A percentile compares a stretch with the other conserved stretches of the same genome.
Evolutionary conservation across 2,113 vertebrate species (phyloP).

Genomic region (Romanogobio albipinnatus): DNA sequence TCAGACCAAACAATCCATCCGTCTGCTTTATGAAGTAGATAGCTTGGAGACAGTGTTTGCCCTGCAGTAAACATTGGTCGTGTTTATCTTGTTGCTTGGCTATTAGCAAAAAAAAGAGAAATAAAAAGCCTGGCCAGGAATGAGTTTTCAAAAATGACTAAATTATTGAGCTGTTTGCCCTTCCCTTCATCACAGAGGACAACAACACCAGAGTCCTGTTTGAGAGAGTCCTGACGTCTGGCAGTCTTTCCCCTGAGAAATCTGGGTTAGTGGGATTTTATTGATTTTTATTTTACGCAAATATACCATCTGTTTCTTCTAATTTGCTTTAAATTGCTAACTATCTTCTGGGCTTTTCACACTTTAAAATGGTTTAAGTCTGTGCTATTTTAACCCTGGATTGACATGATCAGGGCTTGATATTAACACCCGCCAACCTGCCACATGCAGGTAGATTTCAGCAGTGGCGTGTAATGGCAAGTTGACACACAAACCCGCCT

Average conservation of each 20-base stretch:
- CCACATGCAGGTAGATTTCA: too few relatives aligned
- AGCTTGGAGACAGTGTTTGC: conserved; percentile 26
- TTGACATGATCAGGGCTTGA: too few relatives aligned
- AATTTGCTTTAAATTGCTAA: not conserved
- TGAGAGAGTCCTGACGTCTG: conserved; percentile 98
- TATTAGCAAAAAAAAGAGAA: not conserved
- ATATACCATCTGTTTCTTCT: not conserved
- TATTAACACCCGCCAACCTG: too few relatives aligned
- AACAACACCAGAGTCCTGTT: conserved; percentile 99
- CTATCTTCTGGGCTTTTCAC: not conserved
- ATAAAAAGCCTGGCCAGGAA: not conserved
- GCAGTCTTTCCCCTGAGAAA: conserved; percentile 96
- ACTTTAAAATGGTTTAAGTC: not conserved
- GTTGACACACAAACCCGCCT: too few relatives aligned
- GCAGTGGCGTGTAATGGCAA: too few relatives aligned
- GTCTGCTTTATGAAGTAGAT: conserved; percentile 6
- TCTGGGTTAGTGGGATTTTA: conserved; percentile 81
- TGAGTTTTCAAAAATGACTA: not conserved
- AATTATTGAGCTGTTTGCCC: conserved; percentile 23
- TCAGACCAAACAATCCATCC: conserved; percentile 22
- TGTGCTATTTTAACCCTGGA: not conserved
- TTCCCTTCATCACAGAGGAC: conserved; percentile 82
- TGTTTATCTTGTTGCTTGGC: conserved; percentile 23
- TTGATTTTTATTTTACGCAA: not conserved
- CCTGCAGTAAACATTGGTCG: conserved; percentile 13